Conservation (phyloP, 2,888 invertebrate species). For the Crepidodera aurea region DNA sequence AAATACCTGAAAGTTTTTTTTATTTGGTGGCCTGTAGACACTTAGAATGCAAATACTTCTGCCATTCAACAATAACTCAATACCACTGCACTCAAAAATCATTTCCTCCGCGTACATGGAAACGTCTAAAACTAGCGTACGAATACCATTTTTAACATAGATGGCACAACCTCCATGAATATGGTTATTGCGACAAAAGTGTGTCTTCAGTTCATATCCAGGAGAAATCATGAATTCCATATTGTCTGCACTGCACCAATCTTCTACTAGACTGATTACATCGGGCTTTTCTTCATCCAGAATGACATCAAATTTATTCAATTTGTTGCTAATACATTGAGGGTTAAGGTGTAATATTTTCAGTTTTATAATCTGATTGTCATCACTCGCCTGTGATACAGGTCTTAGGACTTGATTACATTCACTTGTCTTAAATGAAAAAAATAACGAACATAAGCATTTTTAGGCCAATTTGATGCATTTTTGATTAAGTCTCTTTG, state of each 20-base stretch:
- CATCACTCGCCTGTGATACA: neutral
- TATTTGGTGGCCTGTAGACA: too few relatives aligned
- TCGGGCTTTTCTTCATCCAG: slow-evolving; percentile 19
- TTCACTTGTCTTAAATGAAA: too few relatives aligned
- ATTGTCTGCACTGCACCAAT: slow-evolving; percentile 15
- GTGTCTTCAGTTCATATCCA: neutral
- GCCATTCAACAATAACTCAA: neutral
- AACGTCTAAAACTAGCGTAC: neutral
- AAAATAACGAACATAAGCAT: neutral
- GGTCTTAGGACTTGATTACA: too few relatives aligned
- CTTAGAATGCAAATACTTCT: too few relatives aligned
- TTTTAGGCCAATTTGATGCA: slow-evolving; percentile 7
- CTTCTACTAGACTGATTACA: slow-evolving; percentile 18
- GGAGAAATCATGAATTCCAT: slow-evolving; percentile 11
- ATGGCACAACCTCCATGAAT: slow-evolving; percentile 6
- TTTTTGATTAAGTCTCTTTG: neutral
- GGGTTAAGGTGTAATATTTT: slow-evolving; percentile 16
- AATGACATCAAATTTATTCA: slow-evolving; percentile 10
- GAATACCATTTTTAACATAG: slow-evolving; percentile 2
- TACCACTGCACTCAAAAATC: slow-evolving; percentile 1
- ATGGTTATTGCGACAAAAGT: slow-evolving; percentile 10
- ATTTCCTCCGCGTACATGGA: slow-evolving; percentile 9
- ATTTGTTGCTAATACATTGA: slow-evolving; percentile 12
- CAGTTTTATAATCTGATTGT: neutral
- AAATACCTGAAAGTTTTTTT: too few relatives aligned